A percentile compares a stretch with the other conserved stretches of the same genome.
These are phyloP conservation scores for Gymnodraco acuticeps DNA, from an alignment of 2,797 vertebrate species.

Conservation along the genomic window DNA sequence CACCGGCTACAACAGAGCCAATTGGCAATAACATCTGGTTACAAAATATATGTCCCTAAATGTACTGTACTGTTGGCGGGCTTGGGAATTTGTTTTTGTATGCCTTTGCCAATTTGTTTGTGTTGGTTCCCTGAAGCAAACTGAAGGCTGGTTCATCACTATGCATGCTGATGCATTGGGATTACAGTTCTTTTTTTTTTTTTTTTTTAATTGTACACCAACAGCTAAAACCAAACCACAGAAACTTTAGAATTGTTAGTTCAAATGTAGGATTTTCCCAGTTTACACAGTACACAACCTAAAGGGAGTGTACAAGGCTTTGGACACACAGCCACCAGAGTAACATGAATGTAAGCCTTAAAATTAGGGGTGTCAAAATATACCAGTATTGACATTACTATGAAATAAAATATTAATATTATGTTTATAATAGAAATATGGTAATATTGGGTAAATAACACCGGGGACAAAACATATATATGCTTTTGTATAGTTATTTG, in stretches of 20 bases:
- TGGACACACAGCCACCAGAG: slow-evolving; percentile 1
- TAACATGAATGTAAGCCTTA: neutral
- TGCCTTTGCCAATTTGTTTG: neutral
- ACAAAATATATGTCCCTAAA: slow-evolving; percentile 47
- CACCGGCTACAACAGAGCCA: slow-evolving; percentile 50
- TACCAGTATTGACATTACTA: too few species aligned
- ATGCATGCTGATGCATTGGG: slow-evolving; percentile 48
- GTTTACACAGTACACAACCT: slow-evolving; percentile 2
- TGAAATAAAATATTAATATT: too few species aligned
- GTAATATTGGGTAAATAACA: too few species aligned
- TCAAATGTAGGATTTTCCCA: slow-evolving; percentile 21
- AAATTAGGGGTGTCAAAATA: too few species aligned
- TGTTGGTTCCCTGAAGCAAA: slow-evolving; percentile 34
- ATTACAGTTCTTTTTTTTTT: slow-evolving; percentile 46
- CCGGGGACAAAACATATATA: too few species aligned
- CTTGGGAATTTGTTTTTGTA: slow-evolving; percentile 23
- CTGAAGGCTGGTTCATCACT: slow-evolving; percentile 37
- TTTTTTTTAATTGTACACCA: slow-evolving; percentile 35
- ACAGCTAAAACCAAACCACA: slow-evolving; percentile 41
- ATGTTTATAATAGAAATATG: too few species aligned
- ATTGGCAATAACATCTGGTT: slow-evolving; percentile 68
- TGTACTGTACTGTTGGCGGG: slow-evolving; percentile 29
- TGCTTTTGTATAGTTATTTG: too few species aligned
- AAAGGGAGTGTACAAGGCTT: neutral
- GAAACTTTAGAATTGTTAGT: slow-evolving; percentile 29